These are phyloP conservation scores for Polyommatus iphigenia DNA, from an alignment of 2,888 invertebrate genomes.

Conservation along the genomic window DNA sequence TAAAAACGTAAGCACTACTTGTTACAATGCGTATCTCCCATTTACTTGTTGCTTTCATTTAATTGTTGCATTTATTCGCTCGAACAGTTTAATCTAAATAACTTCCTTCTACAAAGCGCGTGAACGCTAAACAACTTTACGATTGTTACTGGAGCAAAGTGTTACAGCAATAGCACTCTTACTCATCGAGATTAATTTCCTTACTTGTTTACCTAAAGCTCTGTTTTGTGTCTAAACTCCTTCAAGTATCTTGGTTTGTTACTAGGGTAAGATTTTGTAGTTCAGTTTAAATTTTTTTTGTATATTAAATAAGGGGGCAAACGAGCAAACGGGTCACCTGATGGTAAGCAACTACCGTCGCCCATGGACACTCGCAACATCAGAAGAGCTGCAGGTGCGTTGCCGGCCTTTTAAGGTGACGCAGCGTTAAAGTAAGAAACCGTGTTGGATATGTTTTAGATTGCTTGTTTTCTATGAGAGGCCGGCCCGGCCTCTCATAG, in stretches of 20 bases:
- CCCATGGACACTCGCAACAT: no score
- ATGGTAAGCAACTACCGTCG: no score
- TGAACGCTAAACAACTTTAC: constrained; percentile 5
- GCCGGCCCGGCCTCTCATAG: no score
- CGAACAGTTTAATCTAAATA: not conserved
- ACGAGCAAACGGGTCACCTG: no score
- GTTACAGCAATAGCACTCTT: not conserved
- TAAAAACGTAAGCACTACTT: not conserved
- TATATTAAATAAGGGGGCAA: no score
- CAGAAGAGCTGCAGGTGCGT: no score
- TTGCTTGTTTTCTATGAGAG: no score
- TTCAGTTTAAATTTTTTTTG: not conserved
- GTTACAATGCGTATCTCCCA: not conserved
- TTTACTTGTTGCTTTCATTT: constrained; percentile 17
- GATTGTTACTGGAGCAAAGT: constrained; percentile 21
- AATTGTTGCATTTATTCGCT: not conserved
- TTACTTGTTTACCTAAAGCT: not conserved
- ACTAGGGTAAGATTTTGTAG: not conserved
- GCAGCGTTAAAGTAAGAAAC: no score
- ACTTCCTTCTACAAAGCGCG: not conserved
- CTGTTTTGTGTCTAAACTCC: not conserved
- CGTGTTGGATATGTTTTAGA: no score
- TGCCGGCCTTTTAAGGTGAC: no score
- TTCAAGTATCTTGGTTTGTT: not conserved
- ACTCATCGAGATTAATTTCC: constrained; percentile 15